Evolutionary conservation across 92 coral and sea anemone genomes (phyloP).

Genomic region (Isaurus tuberculatus): DNA sequence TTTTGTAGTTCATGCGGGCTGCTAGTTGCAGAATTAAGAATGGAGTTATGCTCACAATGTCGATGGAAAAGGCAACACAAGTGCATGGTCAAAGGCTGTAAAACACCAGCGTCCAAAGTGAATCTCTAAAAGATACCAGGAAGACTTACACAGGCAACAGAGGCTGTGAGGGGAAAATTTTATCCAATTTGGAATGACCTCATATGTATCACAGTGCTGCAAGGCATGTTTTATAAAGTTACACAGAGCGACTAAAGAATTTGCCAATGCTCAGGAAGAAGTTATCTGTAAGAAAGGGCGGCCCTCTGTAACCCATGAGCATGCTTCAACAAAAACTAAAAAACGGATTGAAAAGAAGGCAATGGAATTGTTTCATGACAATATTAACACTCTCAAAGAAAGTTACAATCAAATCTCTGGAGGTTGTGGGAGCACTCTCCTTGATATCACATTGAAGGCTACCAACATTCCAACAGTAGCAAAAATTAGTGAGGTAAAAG

Average conservation of each 20-base stretch:
- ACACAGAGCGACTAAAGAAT: slow-evolving; percentile 36
- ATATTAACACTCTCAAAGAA: slow-evolving; percentile 38
- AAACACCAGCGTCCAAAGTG: slow-evolving; percentile 42
- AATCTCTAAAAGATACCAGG: slow-evolving; percentile 45
- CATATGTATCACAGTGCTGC: slow-evolving; percentile 38
- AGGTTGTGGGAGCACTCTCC: slow-evolving; percentile 29
- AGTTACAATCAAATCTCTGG: slow-evolving; percentile 40
- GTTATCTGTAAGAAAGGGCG: slow-evolving; percentile 25
- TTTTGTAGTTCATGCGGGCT: slow-evolving; percentile 25
- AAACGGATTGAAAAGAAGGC: slow-evolving; percentile 43
- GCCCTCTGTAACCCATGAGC: slow-evolving; percentile 15
- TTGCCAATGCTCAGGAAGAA: no score
- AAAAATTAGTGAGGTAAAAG: slow-evolving; percentile 45
- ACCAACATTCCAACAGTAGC: slow-evolving; percentile 39
- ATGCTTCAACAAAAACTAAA: slow-evolving; percentile 49
- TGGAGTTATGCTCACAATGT: slow-evolving; percentile 49
- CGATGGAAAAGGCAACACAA: slow-evolving; percentile 37
- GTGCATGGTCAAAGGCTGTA: slow-evolving; percentile 43
- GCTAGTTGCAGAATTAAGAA: slow-evolving; percentile 20
- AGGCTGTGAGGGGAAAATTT: slow-evolving; percentile 30
- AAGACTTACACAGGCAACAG: slow-evolving; percentile 46
- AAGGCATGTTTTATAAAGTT: slow-evolving; percentile 36
- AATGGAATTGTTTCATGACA: slow-evolving; percentile 45
- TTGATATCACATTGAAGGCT: slow-evolving; percentile 33
- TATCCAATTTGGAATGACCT: slow-evolving; percentile 19